Percentiles rank a stretch among this genome's conserved stretches.
These are phyloP conservation scores for Catostomus latipinnis DNA, from an alignment of 2,797 vertebrate genomes.

Conservation along the genomic window DNA sequence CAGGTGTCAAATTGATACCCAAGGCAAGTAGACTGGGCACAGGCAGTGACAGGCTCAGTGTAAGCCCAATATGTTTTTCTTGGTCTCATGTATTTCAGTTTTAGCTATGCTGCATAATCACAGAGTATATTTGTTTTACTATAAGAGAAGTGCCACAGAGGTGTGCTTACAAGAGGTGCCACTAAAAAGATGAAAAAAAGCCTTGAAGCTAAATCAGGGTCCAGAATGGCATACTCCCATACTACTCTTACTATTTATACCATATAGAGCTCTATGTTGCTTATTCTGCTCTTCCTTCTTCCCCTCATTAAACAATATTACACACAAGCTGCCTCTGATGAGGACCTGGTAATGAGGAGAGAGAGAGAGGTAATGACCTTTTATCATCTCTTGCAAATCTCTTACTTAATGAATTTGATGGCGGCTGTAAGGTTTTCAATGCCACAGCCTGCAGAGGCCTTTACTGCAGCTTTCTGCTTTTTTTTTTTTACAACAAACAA, in stretches of 20 bases:
- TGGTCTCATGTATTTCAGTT: conserved; percentile 2
- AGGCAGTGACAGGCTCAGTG: conserved; percentile 8
- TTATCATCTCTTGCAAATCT: conserved; percentile 77
- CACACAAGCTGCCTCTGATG: conserved; percentile 69
- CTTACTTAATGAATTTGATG: conserved; percentile 65
- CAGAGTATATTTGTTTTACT: not conserved
- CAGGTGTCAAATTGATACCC: not conserved
- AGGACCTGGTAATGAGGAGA: conserved; percentile 76
- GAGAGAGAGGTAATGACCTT: conserved; percentile 76
- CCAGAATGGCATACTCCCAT: too few relatives aligned
- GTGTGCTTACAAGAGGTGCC: too few relatives aligned
- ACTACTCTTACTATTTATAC: too few relatives aligned
- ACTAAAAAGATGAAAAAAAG: too few relatives aligned
- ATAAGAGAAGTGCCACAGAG: too few relatives aligned
- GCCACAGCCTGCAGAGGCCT: conserved; percentile 1
- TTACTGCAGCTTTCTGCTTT: conserved; percentile 56
- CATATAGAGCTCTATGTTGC: too few relatives aligned
- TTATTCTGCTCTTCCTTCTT: too few relatives aligned
- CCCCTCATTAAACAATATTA: conserved; percentile 73
- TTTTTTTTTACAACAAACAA: conserved; percentile 57
- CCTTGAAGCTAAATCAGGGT: too few relatives aligned
- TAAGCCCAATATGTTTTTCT: not conserved
- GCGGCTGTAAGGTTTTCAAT: conserved; percentile 58
- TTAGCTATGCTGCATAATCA: not conserved
- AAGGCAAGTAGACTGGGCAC: not conserved